These are phyloP conservation scores for Malachius bipustulatus DNA, from an alignment of 2,888 invertebrate genomes.

Conservation along the genomic window DNA sequence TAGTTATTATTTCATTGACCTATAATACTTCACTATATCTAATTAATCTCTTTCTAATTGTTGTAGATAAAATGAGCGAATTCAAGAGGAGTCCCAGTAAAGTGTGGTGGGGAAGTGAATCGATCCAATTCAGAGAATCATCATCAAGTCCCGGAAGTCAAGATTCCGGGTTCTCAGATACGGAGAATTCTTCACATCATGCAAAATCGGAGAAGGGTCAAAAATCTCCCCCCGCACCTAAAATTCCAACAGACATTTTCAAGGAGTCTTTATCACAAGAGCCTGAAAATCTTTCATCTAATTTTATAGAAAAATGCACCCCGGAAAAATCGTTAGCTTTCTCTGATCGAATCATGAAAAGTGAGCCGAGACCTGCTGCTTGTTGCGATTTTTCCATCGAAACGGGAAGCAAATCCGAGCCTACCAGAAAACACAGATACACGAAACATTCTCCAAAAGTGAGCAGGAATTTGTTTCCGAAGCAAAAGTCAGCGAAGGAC, in stretches of 20 bases:
- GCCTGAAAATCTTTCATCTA: constrained; percentile 26
- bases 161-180: constrained; percentile 72
- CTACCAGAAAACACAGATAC: constrained; percentile 21
- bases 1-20: too few species aligned
- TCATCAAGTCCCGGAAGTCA: constrained; percentile 58
- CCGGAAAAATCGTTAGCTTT: constrained; percentile 22
- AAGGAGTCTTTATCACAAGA: constrained; percentile 22
- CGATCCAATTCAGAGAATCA: constrained; percentile 36
- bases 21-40: too few species aligned
- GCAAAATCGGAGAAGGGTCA: constrained; percentile 33
- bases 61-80: constrained; percentile 51
- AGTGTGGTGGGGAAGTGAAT: constrained; percentile 50
- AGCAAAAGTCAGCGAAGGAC: constrained; percentile 22
- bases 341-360: constrained; percentile 12
- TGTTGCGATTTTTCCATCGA: neutral
- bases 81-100: constrained; percentile 56
- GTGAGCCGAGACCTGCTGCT: constrained; percentile 14
- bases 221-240: constrained; percentile 34
- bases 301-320: constrained; percentile 36
- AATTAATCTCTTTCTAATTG: too few species aligned
- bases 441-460: constrained; percentile 30
- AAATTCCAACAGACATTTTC: constrained; percentile 28
- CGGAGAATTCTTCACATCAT: constrained; percentile 50
- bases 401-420: constrained; percentile 15
- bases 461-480: constrained; percentile 29